Percentiles rank a stretch among this genome's conserved stretches.
phyloP scores from a whole-genome alignment of 2,113 vertebrate genomes.

The Athene cunicularia region DNA sequence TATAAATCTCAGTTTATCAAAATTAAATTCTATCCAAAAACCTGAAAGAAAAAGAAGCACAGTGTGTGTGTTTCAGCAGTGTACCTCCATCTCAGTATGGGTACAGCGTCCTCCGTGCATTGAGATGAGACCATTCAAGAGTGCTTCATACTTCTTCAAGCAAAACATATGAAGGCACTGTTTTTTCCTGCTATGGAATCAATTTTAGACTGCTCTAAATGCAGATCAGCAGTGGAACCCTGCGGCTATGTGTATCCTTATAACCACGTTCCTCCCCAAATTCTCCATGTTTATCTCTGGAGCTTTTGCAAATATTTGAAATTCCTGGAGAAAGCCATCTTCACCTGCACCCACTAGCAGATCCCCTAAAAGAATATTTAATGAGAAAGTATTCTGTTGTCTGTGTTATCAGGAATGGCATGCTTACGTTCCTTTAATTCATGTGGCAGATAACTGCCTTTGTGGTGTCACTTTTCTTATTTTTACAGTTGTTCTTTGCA shows the following conservation, averaged over 20 bases:
- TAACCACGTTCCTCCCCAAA: not conserved
- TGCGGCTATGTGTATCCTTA: not conserved
- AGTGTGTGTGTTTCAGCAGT: not conserved
- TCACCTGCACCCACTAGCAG: slow-evolving; percentile 9
- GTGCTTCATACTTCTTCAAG: not conserved
- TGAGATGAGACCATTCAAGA: not conserved
- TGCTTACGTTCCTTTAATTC: not conserved
- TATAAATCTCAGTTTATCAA: slow-evolving; percentile 1
- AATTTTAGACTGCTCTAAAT: not conserved
- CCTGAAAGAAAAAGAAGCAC: not conserved
- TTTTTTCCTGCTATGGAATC: not conserved
- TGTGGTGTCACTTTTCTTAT: slow-evolving; percentile 1
- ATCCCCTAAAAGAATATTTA: slow-evolving; percentile 33
- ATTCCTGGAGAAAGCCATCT: not conserved
- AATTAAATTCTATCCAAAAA: not conserved
- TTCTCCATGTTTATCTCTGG: not conserved
- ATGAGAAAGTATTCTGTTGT: not conserved
- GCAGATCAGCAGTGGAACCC: not conserved
- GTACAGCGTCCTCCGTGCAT: not conserved
- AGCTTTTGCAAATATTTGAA: slow-evolving; percentile 42
- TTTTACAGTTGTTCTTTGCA: slow-evolving; percentile 17
- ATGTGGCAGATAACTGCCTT: slow-evolving; percentile 10
- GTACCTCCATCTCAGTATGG: not conserved
- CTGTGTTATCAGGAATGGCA: not conserved
- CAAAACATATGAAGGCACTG: not conserved